These are phyloP conservation scores for Drosophila vallismaia DNA, from an alignment of 2,888 invertebrate species.

Conservation along the genomic window DNA sequence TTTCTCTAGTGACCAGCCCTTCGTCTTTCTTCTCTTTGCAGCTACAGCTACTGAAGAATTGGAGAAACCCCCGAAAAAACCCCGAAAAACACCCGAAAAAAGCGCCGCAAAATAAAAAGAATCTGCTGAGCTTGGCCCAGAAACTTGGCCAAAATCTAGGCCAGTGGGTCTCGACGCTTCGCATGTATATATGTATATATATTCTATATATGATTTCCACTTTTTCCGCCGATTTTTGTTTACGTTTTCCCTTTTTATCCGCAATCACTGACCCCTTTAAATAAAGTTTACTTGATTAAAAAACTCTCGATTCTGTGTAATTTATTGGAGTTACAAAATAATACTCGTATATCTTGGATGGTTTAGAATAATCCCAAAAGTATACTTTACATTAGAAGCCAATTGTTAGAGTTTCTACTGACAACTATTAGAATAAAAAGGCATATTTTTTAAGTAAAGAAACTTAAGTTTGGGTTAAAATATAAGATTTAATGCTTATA, in stretches of 20 bases:
- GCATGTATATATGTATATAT: slow-evolving; percentile 20
- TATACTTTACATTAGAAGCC: not conserved
- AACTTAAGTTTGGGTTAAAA: too few relatives aligned
- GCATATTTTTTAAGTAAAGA: too few relatives aligned
- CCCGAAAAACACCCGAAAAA: slow-evolving; percentile 1
- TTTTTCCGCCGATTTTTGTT: slow-evolving; percentile 30
- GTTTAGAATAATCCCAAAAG: slow-evolving; percentile 12
- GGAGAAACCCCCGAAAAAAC: not conserved
- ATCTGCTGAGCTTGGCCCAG: slow-evolving; percentile 58
- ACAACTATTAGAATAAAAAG: too few relatives aligned
- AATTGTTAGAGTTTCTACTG: too few relatives aligned
- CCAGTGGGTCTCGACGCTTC: slow-evolving; percentile 41
- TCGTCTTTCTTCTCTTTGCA: slow-evolving; percentile 62
- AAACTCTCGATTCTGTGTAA: slow-evolving; percentile 1
- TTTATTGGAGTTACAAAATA: not conserved
- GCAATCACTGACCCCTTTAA: slow-evolving; percentile 20
- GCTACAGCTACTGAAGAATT: slow-evolving; percentile 54
- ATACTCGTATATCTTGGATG: not conserved
- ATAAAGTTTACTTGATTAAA: slow-evolving; percentile 28
- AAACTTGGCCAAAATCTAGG: slow-evolving; percentile 44
- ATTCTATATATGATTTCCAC: slow-evolving; percentile 3
- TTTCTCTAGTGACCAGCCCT: slow-evolving; percentile 44
- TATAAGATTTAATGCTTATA: too few relatives aligned
- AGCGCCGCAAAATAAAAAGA: slow-evolving; percentile 4
- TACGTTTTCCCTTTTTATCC: slow-evolving; percentile 31